A percentile compares a stretch with the other conserved stretches of the same genome.
phyloP scores from a whole-genome alignment of 2,797 vertebrate species.

The Prunella strophiata region DNA sequence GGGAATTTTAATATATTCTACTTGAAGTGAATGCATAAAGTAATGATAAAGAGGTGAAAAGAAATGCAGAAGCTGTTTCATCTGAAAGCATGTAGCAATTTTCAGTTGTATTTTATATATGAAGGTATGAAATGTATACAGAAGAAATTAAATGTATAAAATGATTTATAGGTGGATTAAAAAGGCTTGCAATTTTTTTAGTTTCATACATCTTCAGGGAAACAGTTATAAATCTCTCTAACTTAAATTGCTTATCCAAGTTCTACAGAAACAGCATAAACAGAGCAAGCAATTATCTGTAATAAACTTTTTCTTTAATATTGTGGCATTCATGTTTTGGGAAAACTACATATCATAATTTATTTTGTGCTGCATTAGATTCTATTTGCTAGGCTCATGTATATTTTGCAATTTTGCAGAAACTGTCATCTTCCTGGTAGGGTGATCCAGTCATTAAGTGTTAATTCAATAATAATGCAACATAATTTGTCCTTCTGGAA shows the following conservation, averaged over 20 bases:
- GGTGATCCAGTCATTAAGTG: neutral
- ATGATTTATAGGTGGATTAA: conserved; percentile 78
- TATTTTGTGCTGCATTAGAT: conserved; percentile 9
- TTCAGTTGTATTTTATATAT: conserved; percentile 57
- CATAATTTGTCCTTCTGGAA: neutral
- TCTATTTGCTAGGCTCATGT: neutral
- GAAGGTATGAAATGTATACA: conserved; percentile 63
- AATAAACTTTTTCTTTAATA: conserved; percentile 80
- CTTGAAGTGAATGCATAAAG: neutral
- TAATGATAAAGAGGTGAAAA: neutral
- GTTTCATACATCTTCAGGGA: conserved; percentile 79
- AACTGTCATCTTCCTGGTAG: neutral
- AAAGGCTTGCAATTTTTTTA: conserved; percentile 66
- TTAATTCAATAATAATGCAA: neutral
- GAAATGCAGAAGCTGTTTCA: neutral
- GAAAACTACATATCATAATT: conserved; percentile 46
- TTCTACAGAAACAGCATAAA: conserved; percentile 71
- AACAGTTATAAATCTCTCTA: conserved; percentile 79
- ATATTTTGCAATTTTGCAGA: conserved; percentile 6
- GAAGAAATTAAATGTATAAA: conserved; percentile 76
- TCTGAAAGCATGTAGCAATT: conserved; percentile 66
- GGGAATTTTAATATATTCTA: conserved; percentile 44
- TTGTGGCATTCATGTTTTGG: conserved; percentile 56
- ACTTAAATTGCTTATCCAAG: conserved; percentile 74
- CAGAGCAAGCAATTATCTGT: conserved; percentile 77